These are phyloP conservation scores for Tetrapedia diversipes DNA, from an alignment of 2,888 invertebrate genomes.

Conservation along the genomic window DNA sequence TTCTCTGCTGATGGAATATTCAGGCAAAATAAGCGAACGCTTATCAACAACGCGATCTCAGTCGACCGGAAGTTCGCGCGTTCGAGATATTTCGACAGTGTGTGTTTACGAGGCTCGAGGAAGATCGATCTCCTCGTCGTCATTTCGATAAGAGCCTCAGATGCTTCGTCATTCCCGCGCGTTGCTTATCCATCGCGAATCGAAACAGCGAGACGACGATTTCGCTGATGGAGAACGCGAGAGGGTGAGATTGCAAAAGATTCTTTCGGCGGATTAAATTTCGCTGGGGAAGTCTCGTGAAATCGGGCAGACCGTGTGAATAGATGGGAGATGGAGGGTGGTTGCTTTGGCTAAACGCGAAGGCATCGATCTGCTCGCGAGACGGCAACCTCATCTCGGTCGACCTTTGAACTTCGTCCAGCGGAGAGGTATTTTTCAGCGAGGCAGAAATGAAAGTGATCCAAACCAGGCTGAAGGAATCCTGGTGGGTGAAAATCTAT, in stretches of 20 bases:
- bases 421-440: slow-evolving; percentile 43
- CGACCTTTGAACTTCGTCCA: too few relatives aligned
- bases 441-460: slow-evolving; percentile 42
- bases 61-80: slow-evolving; percentile 70
- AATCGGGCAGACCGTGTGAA: background rate
- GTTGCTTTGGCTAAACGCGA: background rate
- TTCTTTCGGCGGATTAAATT: slow-evolving; percentile 1
- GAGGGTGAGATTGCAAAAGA: background rate
- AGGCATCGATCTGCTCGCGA: slow-evolving; percentile 33
- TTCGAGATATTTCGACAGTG: slow-evolving; percentile 71
- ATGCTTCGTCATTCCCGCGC: slow-evolving; percentile 3
- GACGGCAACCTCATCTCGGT: background rate
- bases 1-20: too few relatives aligned
- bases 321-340: background rate
- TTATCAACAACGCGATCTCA: slow-evolving; percentile 53
- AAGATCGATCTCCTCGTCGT: slow-evolving; percentile 61
- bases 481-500: too few relatives aligned
- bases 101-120: slow-evolving; percentile 67
- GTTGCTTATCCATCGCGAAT: background rate
- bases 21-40: too few relatives aligned
- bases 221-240: too few relatives aligned
- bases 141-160: slow-evolving; percentile 35
- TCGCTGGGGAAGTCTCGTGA: background rate
- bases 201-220: background rate
- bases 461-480: too few relatives aligned